Evolutionary conservation across 2,797 vertebrate species (phyloP).

Genomic region (Hydrocynus forskahlii): DNA sequence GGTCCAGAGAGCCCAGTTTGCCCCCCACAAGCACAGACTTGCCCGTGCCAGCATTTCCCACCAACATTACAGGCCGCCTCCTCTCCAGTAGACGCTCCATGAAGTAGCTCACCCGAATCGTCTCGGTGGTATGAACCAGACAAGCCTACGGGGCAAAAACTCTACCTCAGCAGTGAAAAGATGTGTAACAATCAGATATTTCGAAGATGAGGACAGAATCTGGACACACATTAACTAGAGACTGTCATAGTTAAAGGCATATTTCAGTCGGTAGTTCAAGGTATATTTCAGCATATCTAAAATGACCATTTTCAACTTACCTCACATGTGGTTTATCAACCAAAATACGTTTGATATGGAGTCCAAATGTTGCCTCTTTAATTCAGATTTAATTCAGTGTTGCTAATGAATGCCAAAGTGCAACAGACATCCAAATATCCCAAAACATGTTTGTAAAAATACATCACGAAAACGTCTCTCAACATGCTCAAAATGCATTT

Average conservation of each 20-base stretch:
- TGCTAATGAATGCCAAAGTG: no score
- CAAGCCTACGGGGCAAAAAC: slow-evolving; percentile 77
- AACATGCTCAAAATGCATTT: no score
- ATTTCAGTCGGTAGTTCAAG: no score
- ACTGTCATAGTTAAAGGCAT: not conserved
- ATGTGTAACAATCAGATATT: not conserved
- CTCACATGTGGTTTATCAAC: no score
- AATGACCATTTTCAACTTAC: no score
- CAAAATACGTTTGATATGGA: no score
- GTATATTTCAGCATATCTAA: no score
- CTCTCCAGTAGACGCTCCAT: slow-evolving; percentile 83
- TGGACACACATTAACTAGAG: not conserved
- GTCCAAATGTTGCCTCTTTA: no score
- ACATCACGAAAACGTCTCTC: no score
- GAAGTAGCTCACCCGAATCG: slow-evolving; percentile 87
- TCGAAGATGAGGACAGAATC: not conserved
- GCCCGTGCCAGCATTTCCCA: slow-evolving; percentile 88
- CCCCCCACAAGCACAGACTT: slow-evolving; percentile 90
- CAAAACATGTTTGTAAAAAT: no score
- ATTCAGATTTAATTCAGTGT: no score
- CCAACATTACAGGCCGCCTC: slow-evolving; percentile 87
- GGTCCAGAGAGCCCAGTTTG: slow-evolving; percentile 82
- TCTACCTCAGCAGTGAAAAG: not conserved
- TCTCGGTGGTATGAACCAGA: slow-evolving; percentile 90
- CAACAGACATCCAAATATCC: no score